A percentile compares a stretch with the other conserved stretches of the same genome.
Evolutionary conservation across 2,113 vertebrate genomes (phyloP).

Genomic region (Cettia cetti): DNA sequence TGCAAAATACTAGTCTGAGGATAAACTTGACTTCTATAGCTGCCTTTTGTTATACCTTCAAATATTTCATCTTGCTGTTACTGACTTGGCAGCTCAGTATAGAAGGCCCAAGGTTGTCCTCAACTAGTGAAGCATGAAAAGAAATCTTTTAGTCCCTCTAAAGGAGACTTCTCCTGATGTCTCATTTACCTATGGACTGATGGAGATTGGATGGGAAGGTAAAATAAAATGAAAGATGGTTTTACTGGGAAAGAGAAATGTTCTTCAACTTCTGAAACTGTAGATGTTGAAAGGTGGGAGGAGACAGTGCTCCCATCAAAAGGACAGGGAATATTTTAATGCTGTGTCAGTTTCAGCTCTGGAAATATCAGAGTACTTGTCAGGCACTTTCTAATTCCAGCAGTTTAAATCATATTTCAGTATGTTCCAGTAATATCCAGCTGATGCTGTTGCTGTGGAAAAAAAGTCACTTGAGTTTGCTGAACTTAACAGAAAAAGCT

Average conservation of each 20-base stretch:
- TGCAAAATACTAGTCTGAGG: neutral
- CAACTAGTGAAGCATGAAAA: neutral
- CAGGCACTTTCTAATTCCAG: constrained; percentile 17
- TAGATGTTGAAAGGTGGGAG: neutral
- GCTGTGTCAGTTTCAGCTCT: neutral
- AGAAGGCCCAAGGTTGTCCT: neutral
- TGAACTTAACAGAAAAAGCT: neutral
- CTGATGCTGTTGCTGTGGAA: constrained; percentile 11
- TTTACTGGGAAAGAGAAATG: neutral
- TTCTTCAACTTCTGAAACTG: neutral
- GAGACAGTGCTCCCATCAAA: neutral
- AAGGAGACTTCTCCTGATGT: neutral
- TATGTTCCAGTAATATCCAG: neutral
- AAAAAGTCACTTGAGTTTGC: neutral
- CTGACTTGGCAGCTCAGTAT: neutral
- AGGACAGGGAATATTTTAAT: neutral
- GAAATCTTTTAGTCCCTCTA: neutral
- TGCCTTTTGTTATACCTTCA: neutral
- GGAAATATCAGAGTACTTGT: neutral
- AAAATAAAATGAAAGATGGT: neutral
- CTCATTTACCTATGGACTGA: neutral
- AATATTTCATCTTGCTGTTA: neutral
- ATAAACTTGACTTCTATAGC: neutral
- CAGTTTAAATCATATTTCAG: neutral
- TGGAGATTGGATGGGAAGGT: neutral